Evolutionary conservation across 2,113 vertebrate genomes (phyloP), one percentile per base, ranked within the genome.

Genomic region (Plestiodon gilberti): DNA sequence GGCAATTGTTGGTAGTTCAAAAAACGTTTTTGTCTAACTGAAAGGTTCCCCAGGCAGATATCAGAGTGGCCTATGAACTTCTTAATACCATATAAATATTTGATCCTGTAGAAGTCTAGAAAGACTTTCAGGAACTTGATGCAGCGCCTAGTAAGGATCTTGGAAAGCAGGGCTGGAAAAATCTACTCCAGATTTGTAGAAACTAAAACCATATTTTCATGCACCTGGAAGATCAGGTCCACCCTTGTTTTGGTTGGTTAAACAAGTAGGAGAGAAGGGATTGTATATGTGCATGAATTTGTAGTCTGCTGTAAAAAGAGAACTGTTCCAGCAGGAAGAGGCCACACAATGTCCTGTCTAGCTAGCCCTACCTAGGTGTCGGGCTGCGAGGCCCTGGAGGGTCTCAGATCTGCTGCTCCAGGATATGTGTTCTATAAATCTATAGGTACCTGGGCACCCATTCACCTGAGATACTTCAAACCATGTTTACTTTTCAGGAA

Each of bases 1-100:
- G 0, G 0, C 38, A 88, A 6, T 73, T 40, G 8, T 35, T 71
- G 67, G 18, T 82, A 70, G 48, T 4, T 52, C 30, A 15, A 75
- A 48, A 52, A 70, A 69, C 8, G 30, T 62, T 84, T 38, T 9
- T 48, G 43, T n/a, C 25, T n/a, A 64, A 30, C 13, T 22, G 77
- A 64, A 25, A 84, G 30, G 9, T 30, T 67, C 22, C 18, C 11
- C 28, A 25, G 23, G 30, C 23, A 64, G 3, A 23, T 76, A n/a
- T 78, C 43, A 57, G 22, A 67, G 59, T 20, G 30, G 1, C 67
- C 18, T 38, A 22, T 71, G 3, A 8, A 9, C 35, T 18, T 40
- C 70, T 71, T n/a, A 38, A 71, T 23, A 38, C 4, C 17, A 1
- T 0, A 0, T 55, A 57, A 6, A 74, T 33, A 28, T 18, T 30